Evolutionary conservation across 2,797 vertebrate genomes (phyloP).

Genomic region (Coreius guichenoti): DNA sequence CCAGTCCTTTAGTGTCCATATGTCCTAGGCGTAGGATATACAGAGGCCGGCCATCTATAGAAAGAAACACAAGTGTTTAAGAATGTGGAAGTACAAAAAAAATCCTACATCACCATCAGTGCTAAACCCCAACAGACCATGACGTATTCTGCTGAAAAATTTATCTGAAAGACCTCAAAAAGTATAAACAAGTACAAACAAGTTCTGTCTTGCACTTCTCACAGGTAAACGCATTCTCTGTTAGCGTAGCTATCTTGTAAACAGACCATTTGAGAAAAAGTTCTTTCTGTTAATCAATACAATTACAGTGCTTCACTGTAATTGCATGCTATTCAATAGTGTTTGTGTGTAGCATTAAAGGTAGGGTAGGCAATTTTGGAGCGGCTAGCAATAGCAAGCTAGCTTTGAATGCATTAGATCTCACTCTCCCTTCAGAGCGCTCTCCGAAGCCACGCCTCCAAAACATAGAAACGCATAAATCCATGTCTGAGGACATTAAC

Average conservation of each 20-base stretch:
- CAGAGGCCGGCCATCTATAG: constrained; percentile 88
- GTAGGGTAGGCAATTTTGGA: too few species aligned
- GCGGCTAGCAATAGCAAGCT: too few species aligned
- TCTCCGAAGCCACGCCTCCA: too few species aligned
- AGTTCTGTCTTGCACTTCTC: not conserved
- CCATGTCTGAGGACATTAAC: too few species aligned
- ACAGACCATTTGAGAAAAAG: not conserved
- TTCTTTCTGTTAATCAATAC: not conserved
- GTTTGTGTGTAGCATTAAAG: too few species aligned
- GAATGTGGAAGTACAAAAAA: not conserved
- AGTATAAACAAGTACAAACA: not conserved
- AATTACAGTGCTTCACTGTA: not conserved
- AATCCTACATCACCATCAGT: not conserved
- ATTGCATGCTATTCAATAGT: too few species aligned
- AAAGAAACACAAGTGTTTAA: not conserved
- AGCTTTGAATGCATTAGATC: too few species aligned
- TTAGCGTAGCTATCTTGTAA: not conserved
- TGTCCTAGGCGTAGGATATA: constrained; percentile 96
- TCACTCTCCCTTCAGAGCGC: too few species aligned
- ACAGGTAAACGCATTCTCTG: not conserved
- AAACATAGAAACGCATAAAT: too few species aligned
- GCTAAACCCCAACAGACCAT: not conserved
- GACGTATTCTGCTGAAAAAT: not conserved
- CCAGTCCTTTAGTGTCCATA: constrained; percentile 98
- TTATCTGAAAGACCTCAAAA: not conserved